These are phyloP conservation scores for Scaptodrosophila lebanonensis DNA, from an alignment of 1,140 invertebrate genomes.

Conservation along the genomic window DNA sequence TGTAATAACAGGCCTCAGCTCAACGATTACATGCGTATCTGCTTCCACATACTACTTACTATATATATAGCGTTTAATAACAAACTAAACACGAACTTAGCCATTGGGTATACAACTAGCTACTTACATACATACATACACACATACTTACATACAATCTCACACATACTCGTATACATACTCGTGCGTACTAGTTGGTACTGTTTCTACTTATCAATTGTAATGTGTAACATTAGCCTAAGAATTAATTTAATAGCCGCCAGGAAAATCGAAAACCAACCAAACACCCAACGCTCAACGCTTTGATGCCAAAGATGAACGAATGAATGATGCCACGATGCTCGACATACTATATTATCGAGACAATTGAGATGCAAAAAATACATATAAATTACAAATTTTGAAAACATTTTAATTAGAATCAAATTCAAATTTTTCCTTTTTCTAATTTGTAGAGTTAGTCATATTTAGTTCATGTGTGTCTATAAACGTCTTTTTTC, in stretches of 20 bases:
- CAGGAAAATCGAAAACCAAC: slow-evolving; percentile 11
- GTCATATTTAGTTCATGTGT: slow-evolving; percentile 37
- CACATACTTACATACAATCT: slow-evolving; percentile 37
- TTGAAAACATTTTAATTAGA: slow-evolving; percentile 20
- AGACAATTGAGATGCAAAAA: slow-evolving; percentile 1
- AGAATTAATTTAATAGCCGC: slow-evolving; percentile 5
- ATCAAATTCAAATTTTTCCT: slow-evolving; percentile 39
- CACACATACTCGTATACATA: slow-evolving; percentile 29
- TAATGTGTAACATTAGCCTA: slow-evolving; percentile 55
- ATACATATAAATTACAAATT: slow-evolving; percentile 10
- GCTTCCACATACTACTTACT: too few species aligned
- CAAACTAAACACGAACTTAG: slow-evolving; percentile 13
- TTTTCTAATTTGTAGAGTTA: slow-evolving; percentile 28
- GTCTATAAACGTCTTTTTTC: slow-evolving; percentile 37
- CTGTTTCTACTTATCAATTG: slow-evolving; percentile 35
- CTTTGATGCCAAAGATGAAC: slow-evolving; percentile 61
- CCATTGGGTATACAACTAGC: slow-evolving; percentile 21
- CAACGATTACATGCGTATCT: too few species aligned
- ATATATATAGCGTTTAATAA: too few species aligned
- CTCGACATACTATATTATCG: slow-evolving; percentile 2
- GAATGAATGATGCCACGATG: slow-evolving; percentile 30
- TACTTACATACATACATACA: slow-evolving; percentile 5
- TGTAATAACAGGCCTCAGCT: too few species aligned
- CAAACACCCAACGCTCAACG: slow-evolving; percentile 16
- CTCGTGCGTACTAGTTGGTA: slow-evolving; percentile 36